Conservation (phyloP, 1,140 invertebrate species). For the Aphidius ervi region DNA sequence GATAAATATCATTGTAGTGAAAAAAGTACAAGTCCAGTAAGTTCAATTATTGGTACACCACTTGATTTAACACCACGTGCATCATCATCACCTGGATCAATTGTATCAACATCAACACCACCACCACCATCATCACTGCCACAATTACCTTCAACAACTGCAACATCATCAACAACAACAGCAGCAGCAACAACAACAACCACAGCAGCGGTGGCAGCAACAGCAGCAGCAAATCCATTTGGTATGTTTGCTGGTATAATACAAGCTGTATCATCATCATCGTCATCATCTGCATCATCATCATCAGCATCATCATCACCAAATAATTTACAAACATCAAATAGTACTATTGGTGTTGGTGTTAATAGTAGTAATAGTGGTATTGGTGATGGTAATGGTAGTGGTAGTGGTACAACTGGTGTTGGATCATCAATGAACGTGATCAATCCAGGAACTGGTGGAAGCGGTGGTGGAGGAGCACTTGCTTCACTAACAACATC, state of each 20-base stretch:
- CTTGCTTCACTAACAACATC: conserved; percentile 74
- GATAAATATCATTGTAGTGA: conserved; percentile 54
- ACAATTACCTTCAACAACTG: conserved; percentile 33
- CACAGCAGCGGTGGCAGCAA: conserved; percentile 21
- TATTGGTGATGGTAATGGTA: conserved; percentile 41
- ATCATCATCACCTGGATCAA: conserved; percentile 47
- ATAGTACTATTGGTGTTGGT: conserved; percentile 31
- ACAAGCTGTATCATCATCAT: conserved; percentile 48
- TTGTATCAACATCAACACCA: conserved; percentile 44
- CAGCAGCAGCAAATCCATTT: conserved; percentile 34
- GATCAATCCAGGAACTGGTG: conserved; percentile 27
- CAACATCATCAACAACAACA: background rate
- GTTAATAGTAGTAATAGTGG: conserved; percentile 31
- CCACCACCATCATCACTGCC: conserved; percentile 37
- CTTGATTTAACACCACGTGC: conserved; percentile 48
- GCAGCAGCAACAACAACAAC: conserved; percentile 30
- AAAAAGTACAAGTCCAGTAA: conserved; percentile 51
- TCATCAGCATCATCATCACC: conserved; percentile 28
- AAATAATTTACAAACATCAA: background rate
- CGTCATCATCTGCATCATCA: conserved; percentile 34
- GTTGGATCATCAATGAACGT: conserved; percentile 35
- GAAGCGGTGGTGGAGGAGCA: conserved; percentile 46
- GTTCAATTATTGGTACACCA: conserved; percentile 36
- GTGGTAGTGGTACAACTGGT: conserved; percentile 29
- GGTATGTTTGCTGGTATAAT: conserved; percentile 53